These are phyloP conservation scores for Bombus huntii DNA, from an alignment of 1,140 invertebrate species.

Conservation along the genomic window DNA sequence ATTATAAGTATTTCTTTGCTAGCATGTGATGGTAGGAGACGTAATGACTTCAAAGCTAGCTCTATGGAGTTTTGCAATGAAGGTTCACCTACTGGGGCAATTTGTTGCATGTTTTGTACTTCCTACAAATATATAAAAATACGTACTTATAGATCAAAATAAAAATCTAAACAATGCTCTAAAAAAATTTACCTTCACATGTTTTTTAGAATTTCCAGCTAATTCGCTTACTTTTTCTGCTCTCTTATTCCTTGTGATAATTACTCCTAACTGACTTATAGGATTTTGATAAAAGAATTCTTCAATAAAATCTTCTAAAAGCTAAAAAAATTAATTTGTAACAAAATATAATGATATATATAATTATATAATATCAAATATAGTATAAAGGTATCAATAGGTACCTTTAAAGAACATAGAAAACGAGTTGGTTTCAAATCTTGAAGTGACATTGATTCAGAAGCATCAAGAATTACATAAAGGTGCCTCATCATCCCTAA, in stretches of 20 bases:
- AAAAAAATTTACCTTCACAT: conserved; percentile 85
- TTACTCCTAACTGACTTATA: conserved; percentile 97
- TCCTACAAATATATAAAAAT: conserved; percentile 72
- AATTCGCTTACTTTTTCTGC: conserved; percentile 96
- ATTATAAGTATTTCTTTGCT: conserved; percentile 96
- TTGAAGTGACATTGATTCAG: conserved; percentile 95
- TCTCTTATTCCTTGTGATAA: conserved; percentile 95
- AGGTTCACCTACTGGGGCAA: conserved; percentile 91
- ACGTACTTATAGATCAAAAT: neutral
- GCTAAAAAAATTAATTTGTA: conserved; percentile 81
- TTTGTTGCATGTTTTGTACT: conserved; percentile 82
- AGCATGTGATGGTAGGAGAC: conserved; percentile 95
- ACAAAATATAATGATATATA: neutral
- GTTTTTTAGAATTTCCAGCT: conserved; percentile 92
- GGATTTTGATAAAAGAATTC: conserved; percentile 99
- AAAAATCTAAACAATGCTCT: neutral
- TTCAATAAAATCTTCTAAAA: conserved; percentile 96
- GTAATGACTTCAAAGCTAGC: conserved; percentile 92
- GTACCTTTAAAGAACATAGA: conserved; percentile 93
- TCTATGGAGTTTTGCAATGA: conserved; percentile 98
- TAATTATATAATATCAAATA: neutral
- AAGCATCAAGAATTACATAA: conserved; percentile 95
- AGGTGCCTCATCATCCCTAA: conserved; percentile 98
- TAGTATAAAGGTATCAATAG: neutral
- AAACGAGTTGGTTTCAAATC: conserved; percentile 98